Percentiles rank a stretch among this genome's conserved stretches.
Evolutionary conservation across 2,113 vertebrate species (phyloP).

Genomic region (Clarias magur): DNA sequence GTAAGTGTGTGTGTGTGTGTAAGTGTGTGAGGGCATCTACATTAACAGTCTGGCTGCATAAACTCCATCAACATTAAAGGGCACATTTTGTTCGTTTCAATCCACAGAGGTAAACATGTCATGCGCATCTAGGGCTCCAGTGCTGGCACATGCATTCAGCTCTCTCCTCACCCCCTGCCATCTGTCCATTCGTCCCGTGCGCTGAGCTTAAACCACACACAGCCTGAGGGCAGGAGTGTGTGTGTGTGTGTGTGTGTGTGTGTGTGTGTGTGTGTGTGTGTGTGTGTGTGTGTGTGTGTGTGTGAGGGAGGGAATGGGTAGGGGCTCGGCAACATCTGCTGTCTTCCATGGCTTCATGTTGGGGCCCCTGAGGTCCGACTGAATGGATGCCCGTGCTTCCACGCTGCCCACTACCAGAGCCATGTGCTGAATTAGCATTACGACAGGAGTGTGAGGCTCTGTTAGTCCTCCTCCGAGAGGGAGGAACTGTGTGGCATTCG

Average conservation of each 20-base stretch:
- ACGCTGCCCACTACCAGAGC: conserved; percentile 33
- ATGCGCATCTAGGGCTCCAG: conserved; percentile 44
- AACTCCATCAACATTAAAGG: conserved; percentile 44
- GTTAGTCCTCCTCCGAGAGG: conserved; percentile 29
- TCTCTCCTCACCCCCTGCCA: conserved; percentile 51
- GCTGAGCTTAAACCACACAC: conserved; percentile 46
- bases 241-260: conserved; percentile 13
- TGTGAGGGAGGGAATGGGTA: conserved; percentile 18
- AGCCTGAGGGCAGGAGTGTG: conserved; percentile 48
- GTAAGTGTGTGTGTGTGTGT: conserved; percentile 19
- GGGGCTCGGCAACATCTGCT: conserved; percentile 54
- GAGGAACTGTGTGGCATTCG: conserved; percentile 47
- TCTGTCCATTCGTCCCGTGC: conserved; percentile 55
- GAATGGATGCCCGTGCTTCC: conserved; percentile 41
- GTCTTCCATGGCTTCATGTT: conserved; percentile 49
- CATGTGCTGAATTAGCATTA: conserved; percentile 39
- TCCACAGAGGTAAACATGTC: conserved; percentile 58
- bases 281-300: not conserved
- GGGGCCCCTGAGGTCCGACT: conserved; percentile 43
- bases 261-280: conserved; percentile 9
- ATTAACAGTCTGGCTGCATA: conserved; percentile 43
- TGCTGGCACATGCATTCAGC: conserved; percentile 43
- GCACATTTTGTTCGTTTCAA: conserved; percentile 51
- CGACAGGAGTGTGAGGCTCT: conserved; percentile 16
- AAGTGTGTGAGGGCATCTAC: not conserved